These are phyloP conservation scores for Ephestia elutella DNA, from an alignment of 1,140 invertebrate genomes.

Conservation along the genomic window DNA sequence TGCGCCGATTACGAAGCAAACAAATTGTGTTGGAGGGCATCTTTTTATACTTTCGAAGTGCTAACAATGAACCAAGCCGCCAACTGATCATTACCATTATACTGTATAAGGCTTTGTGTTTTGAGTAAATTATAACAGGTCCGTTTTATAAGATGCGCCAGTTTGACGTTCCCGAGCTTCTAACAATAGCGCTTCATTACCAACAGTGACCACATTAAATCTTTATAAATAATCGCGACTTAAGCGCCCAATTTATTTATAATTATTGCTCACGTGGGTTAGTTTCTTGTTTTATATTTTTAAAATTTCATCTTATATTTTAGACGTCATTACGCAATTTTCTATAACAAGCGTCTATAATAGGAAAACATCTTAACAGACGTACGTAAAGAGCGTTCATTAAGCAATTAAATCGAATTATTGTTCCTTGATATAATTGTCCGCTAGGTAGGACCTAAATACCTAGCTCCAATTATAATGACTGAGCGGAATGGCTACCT, in stretches of 20 bases:
- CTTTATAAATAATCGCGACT: slow-evolving; percentile 34
- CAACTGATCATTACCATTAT: slow-evolving; percentile 72
- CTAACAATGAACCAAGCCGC: slow-evolving; percentile 63
- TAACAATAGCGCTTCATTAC: slow-evolving; percentile 64
- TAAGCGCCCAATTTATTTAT: slow-evolving; percentile 30
- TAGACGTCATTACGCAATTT: slow-evolving; percentile 35
- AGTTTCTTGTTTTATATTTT: slow-evolving; percentile 22
- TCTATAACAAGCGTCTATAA: slow-evolving; percentile 37
- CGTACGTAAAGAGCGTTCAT: slow-evolving; percentile 47
- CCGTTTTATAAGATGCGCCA: slow-evolving; percentile 55
- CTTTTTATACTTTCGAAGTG: slow-evolving; percentile 65
- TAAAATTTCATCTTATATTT: slow-evolving; percentile 36
- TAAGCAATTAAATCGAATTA: slow-evolving; percentile 65
- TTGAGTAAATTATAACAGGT: slow-evolving; percentile 74
- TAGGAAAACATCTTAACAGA: slow-evolving; percentile 42
- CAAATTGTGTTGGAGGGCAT: slow-evolving; percentile 58
- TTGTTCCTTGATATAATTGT: slow-evolving; percentile 54
- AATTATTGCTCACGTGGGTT: slow-evolving; percentile 25
- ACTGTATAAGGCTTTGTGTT: slow-evolving; percentile 71
- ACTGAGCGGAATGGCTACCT: slow-evolving; percentile 34
- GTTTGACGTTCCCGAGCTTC: slow-evolving; percentile 27
- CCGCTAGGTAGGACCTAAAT: slow-evolving; percentile 31
- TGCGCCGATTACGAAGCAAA: slow-evolving; percentile 61
- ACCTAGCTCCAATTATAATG: slow-evolving; percentile 31
- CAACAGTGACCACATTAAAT: slow-evolving; percentile 61